Evolutionary conservation across 53 echinoderm and acorn worm genomes (phyloP).

Genomic region (Apostichopus leukothele): DNA sequence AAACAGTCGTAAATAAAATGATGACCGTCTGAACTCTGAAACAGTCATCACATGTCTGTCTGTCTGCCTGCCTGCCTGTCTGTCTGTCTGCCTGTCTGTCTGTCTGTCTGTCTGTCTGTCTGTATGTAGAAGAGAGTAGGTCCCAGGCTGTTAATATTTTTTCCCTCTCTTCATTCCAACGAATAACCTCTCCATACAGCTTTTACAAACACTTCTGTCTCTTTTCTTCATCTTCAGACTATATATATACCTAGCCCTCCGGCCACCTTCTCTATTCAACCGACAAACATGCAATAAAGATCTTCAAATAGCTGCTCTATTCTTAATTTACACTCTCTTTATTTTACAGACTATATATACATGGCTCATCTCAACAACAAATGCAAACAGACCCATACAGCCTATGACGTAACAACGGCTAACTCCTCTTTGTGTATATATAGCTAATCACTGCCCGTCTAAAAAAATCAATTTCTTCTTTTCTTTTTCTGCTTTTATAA

Average conservation of each 20-base stretch:
- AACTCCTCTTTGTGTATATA: not conserved
- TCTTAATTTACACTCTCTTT: not conserved
- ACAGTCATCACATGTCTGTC: too few relatives aligned
- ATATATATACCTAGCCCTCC: not conserved
- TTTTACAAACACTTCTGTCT: not conserved
- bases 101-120: too few relatives aligned
- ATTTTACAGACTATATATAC: not conserved
- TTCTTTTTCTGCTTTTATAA: not conserved
- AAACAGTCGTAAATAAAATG: too few relatives aligned
- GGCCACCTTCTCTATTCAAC: not conserved
- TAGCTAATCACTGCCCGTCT: not conserved
- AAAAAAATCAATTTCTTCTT: constrained; percentile 21
- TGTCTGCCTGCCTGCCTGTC: too few relatives aligned
- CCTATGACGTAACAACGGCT: constrained; percentile 6
- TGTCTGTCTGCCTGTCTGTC: too few relatives aligned
- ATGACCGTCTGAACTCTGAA: too few relatives aligned
- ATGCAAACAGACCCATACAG: not conserved
- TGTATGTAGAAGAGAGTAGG: too few relatives aligned
- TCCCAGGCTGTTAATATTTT: too few relatives aligned
- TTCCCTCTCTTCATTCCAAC: too few relatives aligned
- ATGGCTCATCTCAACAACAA: not conserved
- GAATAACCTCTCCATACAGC: not conserved
- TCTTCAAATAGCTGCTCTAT: not conserved
- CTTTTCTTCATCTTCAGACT: not conserved
- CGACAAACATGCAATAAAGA: not conserved